Percentiles rank a stretch among this genome's conserved stretches.
These are phyloP conservation scores for Steatocranus sp. DNA, from an alignment of 2,797 vertebrate genomes.

Conservation along the genomic window DNA sequence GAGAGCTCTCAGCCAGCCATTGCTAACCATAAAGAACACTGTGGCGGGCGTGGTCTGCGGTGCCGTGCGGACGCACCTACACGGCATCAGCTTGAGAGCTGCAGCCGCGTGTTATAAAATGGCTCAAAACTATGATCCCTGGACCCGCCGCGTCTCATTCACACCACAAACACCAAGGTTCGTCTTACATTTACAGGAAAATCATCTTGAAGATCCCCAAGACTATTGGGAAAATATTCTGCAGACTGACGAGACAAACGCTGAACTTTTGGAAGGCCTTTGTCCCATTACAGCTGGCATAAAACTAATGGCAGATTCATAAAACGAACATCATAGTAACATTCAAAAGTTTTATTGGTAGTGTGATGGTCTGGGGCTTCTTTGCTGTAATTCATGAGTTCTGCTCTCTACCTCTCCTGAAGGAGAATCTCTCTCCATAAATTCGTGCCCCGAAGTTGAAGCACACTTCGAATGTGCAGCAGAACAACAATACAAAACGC, in stretches of 20 bases:
- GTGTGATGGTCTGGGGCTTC: background rate
- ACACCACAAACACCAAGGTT: background rate
- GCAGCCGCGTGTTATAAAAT: background rate
- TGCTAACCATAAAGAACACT: background rate
- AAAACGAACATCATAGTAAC: background rate
- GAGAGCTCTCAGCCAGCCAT: background rate
- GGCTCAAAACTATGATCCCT: background rate
- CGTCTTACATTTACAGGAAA: background rate
- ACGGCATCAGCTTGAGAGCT: background rate
- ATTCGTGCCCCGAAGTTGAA: fast-evolving
- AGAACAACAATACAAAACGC: background rate
- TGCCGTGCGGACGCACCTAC: background rate
- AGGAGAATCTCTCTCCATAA: background rate
- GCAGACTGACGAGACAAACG: background rate
- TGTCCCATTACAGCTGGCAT: background rate
- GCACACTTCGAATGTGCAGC: background rate
- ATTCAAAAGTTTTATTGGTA: background rate
- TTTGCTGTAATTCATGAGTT: background rate
- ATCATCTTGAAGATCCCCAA: background rate
- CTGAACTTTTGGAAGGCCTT: background rate
- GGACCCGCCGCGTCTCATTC: background rate
- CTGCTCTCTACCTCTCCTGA: background rate
- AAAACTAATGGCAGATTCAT: background rate
- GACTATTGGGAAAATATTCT: background rate
- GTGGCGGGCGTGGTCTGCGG: background rate